Evolutionary conservation across 2,113 vertebrate species (phyloP).

Genomic region (Otis tarda): DNA sequence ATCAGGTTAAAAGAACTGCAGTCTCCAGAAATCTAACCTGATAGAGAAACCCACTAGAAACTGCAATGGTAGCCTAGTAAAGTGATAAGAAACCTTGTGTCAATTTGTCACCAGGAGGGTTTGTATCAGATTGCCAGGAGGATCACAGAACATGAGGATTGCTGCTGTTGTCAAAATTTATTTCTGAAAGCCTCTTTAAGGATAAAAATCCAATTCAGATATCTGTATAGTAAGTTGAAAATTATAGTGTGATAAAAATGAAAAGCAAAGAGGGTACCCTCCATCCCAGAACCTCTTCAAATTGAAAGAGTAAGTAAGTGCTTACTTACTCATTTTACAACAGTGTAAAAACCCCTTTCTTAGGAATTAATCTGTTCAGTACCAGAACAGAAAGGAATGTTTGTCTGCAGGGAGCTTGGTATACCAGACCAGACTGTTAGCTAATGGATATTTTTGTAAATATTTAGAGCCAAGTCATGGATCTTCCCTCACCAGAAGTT

Average conservation of each 20-base stretch:
- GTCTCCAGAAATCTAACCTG: not conserved
- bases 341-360: not conserved
- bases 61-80: not conserved
- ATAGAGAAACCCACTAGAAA: not conserved
- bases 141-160: not conserved
- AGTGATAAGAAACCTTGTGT: not conserved
- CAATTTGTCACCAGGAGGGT: not conserved
- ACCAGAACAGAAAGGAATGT: not conserved
- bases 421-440: not conserved
- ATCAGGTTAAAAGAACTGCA: not conserved
- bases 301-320: not conserved
- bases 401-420: not conserved
- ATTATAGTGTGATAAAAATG: not conserved
- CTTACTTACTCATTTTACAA: not conserved
- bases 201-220: not conserved
- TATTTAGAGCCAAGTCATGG: constrained; percentile 17
- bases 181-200: not conserved
- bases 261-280: not conserved
- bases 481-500: not conserved
- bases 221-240: not conserved
- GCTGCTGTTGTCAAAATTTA: not conserved
- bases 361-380: not conserved
- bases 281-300: not conserved
- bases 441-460: constrained; percentile 50
- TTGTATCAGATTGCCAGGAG: not conserved